phyloP scores from a whole-genome alignment of 1,140 invertebrate species.

The Bombus picipes region DNA sequence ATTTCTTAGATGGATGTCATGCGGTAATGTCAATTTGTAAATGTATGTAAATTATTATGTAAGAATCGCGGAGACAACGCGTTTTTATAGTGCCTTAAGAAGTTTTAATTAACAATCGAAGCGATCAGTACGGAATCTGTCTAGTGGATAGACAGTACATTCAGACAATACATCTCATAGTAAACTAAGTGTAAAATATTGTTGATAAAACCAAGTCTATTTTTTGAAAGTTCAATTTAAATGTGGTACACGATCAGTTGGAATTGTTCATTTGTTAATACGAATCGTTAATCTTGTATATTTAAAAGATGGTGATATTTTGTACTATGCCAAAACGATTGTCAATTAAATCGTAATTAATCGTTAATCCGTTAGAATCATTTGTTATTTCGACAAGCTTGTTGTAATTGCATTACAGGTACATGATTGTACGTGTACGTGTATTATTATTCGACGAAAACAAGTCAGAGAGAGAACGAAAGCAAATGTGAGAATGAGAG shows the following conservation, averaged over 20 bases:
- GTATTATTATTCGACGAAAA: not conserved
- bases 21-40: conserved; percentile 21
- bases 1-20: not conserved
- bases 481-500: not conserved
- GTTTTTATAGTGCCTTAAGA: conserved; percentile 33
- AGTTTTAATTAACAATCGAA: conserved; percentile 28
- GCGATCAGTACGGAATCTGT: not conserved
- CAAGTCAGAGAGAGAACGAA: not conserved
- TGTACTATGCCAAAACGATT: conserved; percentile 72
- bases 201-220: not conserved
- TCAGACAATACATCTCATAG: not conserved
- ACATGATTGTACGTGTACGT: not conserved
- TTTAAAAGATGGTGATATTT: conserved; percentile 38
- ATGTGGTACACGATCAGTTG: not conserved
- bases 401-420: conserved; percentile 35
- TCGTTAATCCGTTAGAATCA: conserved; percentile 26
- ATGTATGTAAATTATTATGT: conserved; percentile 12
- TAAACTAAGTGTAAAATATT: not conserved
- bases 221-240: not conserved
- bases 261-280: conserved; percentile 19
- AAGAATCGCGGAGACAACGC: not conserved
- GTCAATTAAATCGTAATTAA: conserved; percentile 64
- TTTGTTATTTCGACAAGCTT: conserved; percentile 27
- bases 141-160: not conserved
- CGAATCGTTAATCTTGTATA: conserved; percentile 36